A percentile compares a stretch with the other conserved stretches of the same genome.
phyloP scores from a whole-genome alignment of 1,140 invertebrate species.

The Drosophila pachea region DNA sequence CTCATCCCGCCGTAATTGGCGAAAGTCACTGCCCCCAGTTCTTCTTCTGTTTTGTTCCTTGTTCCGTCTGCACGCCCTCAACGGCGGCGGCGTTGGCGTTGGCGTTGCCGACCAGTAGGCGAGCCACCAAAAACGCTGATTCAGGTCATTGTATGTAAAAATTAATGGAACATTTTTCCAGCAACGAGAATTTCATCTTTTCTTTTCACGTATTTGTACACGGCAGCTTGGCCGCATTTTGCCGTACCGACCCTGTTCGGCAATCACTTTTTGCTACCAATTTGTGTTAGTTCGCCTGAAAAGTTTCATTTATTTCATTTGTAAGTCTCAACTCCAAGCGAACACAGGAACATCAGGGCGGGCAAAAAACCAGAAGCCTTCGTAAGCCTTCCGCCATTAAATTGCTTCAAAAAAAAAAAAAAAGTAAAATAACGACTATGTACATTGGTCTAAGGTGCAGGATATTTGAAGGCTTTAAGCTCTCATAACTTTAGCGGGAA shows the following conservation, averaged over 20 bases:
- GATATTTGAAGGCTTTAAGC: not conserved
- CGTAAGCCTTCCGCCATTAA: not conserved
- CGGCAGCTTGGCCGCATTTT: conserved; percentile 25
- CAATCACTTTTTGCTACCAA: conserved; percentile 40
- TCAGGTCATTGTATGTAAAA: conserved; percentile 61
- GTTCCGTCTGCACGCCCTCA: conserved; percentile 4
- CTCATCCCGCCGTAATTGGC: conserved; percentile 38
- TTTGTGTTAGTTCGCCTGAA: conserved; percentile 34
- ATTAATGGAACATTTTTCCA: conserved; percentile 58
- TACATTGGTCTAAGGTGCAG: not conserved
- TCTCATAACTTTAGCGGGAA: not conserved
- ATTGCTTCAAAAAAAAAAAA: not conserved
- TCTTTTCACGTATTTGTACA: conserved; percentile 45
- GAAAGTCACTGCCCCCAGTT: conserved; percentile 40
- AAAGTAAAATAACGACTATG: too few relatives aligned
- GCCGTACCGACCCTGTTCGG: conserved; percentile 13
- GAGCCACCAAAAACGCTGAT: conserved; percentile 55
- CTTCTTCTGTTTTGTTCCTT: not conserved
- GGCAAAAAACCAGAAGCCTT: conserved; percentile 11
- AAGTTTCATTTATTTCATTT: conserved; percentile 46
- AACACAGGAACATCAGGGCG: conserved; percentile 15
- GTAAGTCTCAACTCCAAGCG: conserved; percentile 24
- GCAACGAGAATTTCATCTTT: conserved; percentile 58
- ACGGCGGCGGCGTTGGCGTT: not conserved
- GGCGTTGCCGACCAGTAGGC: not conserved